These are phyloP conservation scores for Atherix ibis DNA, from an alignment of 2,888 invertebrate species.

Conservation along the genomic window DNA sequence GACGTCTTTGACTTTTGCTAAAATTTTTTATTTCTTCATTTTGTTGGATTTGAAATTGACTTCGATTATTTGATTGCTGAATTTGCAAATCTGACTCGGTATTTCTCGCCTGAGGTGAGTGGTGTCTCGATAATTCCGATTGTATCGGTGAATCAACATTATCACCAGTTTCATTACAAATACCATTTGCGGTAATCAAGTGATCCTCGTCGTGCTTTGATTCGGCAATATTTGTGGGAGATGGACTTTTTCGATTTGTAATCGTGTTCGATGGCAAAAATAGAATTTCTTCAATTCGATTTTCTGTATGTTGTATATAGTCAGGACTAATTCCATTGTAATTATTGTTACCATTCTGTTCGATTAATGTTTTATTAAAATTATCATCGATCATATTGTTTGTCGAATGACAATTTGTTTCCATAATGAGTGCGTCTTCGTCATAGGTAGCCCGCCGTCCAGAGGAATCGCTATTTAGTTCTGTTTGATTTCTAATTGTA, in stretches of 20 bases:
- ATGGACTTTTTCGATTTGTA: too few species aligned
- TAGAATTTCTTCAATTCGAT: neutral
- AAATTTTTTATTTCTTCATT: neutral
- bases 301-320: too few species aligned
- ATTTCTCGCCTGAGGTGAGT: neutral
- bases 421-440: too few species aligned
- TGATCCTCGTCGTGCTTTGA: too few species aligned
- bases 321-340: neutral
- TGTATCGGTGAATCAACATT: too few species aligned
- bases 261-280: neutral
- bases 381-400: constrained; percentile 1
- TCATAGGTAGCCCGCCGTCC: too few species aligned
- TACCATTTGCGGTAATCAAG: neutral
- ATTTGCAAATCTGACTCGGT: too few species aligned
- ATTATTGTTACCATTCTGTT: neutral
- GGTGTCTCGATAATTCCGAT: neutral
- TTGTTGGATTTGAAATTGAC: too few species aligned
- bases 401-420: too few species aligned
- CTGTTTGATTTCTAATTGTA: constrained; percentile 21
- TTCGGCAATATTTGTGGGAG: too few species aligned
- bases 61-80: too few species aligned
- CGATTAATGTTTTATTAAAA: neutral
- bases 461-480: neutral
- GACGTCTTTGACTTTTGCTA: neutral
- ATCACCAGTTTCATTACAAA: neutral